These are phyloP conservation scores for Mesorhabditis belari DNA, from an alignment of 2,888 invertebrate species.

Conservation along the genomic window DNA sequence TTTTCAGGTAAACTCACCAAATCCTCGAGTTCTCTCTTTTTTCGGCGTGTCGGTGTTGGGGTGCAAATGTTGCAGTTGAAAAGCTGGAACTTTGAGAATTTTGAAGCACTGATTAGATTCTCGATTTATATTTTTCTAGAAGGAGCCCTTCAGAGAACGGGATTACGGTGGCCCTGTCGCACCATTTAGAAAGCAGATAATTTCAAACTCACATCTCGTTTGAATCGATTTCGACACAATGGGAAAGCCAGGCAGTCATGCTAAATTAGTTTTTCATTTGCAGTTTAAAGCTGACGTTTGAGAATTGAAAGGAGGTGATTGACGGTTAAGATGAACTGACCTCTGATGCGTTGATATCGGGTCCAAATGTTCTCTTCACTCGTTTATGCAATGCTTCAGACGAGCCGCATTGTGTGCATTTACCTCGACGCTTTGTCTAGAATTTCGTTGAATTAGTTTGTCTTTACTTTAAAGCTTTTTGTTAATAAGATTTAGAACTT, in stretches of 20 bases:
- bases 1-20: not conserved
- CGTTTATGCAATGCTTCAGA: conserved; percentile 14
- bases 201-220: conserved; percentile 31
- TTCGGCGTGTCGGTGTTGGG: conserved; percentile 18
- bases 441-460: not conserved
- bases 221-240: conserved; percentile 38
- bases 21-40: conserved; percentile 32
- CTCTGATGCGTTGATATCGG: conserved; percentile 43
- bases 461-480: not conserved
- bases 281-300: not conserved
- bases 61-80: conserved; percentile 44
- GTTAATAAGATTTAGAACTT: not conserved
- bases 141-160: no score
- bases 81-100: conserved; percentile 4
- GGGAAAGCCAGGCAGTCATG: conserved; percentile 44
- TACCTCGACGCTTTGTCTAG: conserved; percentile 10
- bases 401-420: conserved; percentile 24
- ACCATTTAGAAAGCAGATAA: not conserved
- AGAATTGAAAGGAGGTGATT: no score
- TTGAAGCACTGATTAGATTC: not conserved
- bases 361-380: conserved; percentile 39
- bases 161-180: no score
- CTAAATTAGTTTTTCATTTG: conserved; percentile 10
- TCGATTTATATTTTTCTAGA: no score
- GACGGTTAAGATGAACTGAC: no score